Conservation (phyloP, 2,888 invertebrate species). For the Zhengitettix transpicula region DNA sequence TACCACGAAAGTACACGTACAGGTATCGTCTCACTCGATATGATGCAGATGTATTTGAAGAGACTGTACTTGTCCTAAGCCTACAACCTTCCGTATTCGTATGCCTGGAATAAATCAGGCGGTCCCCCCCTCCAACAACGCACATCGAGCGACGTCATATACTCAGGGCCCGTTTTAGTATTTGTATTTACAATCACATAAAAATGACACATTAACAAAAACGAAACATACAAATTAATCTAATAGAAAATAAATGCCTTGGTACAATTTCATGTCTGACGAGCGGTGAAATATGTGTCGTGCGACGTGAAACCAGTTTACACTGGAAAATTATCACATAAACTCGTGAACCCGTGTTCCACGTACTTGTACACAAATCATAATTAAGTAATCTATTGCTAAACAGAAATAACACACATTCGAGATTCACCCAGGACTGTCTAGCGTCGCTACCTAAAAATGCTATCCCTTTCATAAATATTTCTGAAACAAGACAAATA, state of each 20-base stretch:
- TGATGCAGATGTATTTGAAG: too few relatives aligned
- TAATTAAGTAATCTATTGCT: background rate
- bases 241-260: background rate
- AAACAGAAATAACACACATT: background rate
- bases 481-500: background rate
- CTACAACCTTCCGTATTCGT: background rate
- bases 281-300: background rate
- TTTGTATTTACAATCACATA: background rate
- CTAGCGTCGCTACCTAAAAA: background rate
- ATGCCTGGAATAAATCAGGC: background rate
- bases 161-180: background rate
- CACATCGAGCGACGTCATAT: background rate
- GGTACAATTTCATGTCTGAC: background rate
- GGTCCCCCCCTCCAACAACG: background rate
- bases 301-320: too few relatives aligned
- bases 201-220: background rate
- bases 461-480: background rate
- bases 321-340: too few relatives aligned
- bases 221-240: background rate
- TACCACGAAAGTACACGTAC: too few relatives aligned
- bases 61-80: too few relatives aligned
- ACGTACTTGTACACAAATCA: too few relatives aligned
- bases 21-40: too few relatives aligned
- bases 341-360: too few relatives aligned
- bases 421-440: background rate